phyloP scores from a whole-genome alignment of 2,113 vertebrate species.

The Cyphomyrus plagiostoma region DNA sequence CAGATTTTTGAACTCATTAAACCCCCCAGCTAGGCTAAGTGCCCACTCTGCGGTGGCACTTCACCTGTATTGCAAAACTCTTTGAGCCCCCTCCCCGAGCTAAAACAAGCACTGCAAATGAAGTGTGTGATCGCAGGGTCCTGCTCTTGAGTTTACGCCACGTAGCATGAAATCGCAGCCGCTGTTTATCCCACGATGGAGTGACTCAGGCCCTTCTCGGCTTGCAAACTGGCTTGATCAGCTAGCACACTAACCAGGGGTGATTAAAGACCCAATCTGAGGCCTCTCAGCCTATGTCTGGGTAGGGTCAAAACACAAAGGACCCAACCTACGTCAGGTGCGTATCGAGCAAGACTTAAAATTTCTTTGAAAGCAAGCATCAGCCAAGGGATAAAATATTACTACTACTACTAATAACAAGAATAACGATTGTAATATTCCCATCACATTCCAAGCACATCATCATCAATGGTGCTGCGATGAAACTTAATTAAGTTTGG shows the following conservation, averaged over 20 bases:
- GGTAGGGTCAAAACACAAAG: neutral
- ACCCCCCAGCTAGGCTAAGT: neutral
- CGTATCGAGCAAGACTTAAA: neutral
- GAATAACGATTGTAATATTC: neutral
- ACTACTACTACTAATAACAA: neutral
- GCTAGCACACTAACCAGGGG: neutral
- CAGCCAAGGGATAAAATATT: neutral
- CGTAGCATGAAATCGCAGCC: neutral
- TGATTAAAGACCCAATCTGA: neutral
- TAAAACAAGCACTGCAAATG: slow-evolving; percentile 5
- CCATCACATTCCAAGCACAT: neutral
- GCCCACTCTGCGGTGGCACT: neutral
- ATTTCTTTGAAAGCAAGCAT: neutral
- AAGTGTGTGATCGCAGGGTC: neutral
- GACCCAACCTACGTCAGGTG: neutral
- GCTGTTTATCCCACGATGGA: neutral
- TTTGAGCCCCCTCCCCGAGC: neutral
- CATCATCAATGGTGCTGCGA: neutral
- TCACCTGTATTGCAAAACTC: neutral
- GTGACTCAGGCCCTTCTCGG: neutral
- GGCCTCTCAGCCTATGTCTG: neutral
- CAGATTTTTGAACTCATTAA: neutral
- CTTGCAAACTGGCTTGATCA: neutral
- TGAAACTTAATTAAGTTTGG: slow-evolving; percentile 11
- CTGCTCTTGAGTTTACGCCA: neutral